Evolutionary conservation across 92 coral and sea anemone genomes (phyloP), one percentile per base, ranked within the genome.

Genomic region (Isaurus tuberculatus): DNA sequence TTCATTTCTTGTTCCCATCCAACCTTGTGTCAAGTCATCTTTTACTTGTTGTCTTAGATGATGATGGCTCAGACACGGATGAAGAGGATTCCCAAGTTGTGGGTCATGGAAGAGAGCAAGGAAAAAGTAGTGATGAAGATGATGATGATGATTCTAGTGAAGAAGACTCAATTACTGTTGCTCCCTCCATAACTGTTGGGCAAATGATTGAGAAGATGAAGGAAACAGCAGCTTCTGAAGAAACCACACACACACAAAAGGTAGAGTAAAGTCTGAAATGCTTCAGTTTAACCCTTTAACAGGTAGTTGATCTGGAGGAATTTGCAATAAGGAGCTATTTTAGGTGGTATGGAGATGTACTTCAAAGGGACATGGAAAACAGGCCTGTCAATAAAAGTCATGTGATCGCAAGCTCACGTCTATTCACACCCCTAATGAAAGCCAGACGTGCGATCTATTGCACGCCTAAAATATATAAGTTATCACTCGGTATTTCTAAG

Each of bases 21-120:
- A 19, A 19, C 63, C 8, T 3, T n/a, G 9, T 19, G 28, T 55
- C 26, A 19, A 19, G 7, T 17, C 9, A 4, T 19, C 26, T 10
- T 20, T 8, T 27, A 11, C 10, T 63, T 29, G 0, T 26, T 63
- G 17, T 3, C 31, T 79, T 27, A 79, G 91, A 34, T 80, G 92
- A 88, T 68, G 93, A 86, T 86, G 91, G 86, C 8, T 90, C 95
- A 73, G 99, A 93, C n/a, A 89, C 91, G 83, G 97, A 93, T 61
- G 99, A 97, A 20, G 93, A 90, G 49, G 94, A 90, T 13, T 75
- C 68, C 27, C 89, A 90, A 61, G 77, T 40, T 14, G 46, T 65
- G 27, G 63, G 42, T 55, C 87, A 48, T 11, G 60, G 72, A 57
- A 31, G 37, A 37, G 80, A 79, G 71, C 32, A 49, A 80, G 90